Base-by-base conservation (phyloP, 1,140 invertebrate genomes). In the Euglossa dilemma region DNA sequence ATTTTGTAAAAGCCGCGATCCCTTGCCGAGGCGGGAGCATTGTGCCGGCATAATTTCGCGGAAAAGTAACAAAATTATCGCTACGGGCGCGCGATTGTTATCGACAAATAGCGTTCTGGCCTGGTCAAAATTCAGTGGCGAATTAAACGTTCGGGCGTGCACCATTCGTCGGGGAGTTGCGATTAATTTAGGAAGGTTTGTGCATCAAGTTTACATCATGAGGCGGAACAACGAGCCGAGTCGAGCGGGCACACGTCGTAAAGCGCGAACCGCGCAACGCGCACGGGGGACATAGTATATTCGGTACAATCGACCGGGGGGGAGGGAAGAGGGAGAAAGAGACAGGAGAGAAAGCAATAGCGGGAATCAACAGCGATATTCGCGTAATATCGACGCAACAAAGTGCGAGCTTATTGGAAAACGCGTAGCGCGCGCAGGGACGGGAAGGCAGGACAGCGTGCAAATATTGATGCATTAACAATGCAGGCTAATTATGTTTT, bases 401-500 rank as follows among this genome's bases (percentile, higher is more conserved):
- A 90, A 89, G 83, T 85, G 75, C 85, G 63, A 71, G 86, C 90
- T 88, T 89, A 90, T 90, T 91, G 90, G 88, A 90, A 89, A 91
- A 84, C 87, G 83, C 66, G 70, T 20, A 71, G 80, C 80, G 67
- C 77, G 84, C 79, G 87, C 82, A 80, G 85, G 85, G 85, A 84
- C 85, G 85, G 84, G 87, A 87, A 89, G 89, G 88, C 91, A 91
- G 93, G 93, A 93, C 90, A 94, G 92, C 83, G 88, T 91, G 88
- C 93, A 94, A 94, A 94, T 94, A 94, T 94, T 94, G 92, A 92
- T 93, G 92, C 92, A 94, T 94, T 93, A 94, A 94, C 91, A 94
- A 94, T 94, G 92, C 93, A 94, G 87, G 91, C 93, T 94, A 94
- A 94, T 94, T 94, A 94, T 94, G 93, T 94, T 94, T 94, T 93